Conservation (phyloP, 2,888 invertebrate species). For the Seira ritae region DNA sequence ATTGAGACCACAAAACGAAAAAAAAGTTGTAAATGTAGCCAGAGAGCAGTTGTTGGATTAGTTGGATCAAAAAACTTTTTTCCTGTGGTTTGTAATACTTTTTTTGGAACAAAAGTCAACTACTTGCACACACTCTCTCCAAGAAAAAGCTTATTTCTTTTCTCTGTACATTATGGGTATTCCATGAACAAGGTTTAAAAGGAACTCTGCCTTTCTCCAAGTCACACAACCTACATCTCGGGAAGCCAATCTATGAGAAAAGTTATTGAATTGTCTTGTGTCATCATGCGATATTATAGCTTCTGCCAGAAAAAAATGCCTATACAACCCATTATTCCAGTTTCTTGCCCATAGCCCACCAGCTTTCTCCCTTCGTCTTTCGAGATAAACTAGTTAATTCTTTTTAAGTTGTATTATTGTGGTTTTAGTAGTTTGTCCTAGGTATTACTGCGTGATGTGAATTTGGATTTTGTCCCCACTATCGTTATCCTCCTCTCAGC, state of each 20-base stretch:
- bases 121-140: background rate
- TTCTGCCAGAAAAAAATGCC: constrained; percentile 12
- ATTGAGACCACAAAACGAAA: constrained; percentile 22
- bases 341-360: background rate
- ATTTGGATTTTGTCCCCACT: background rate
- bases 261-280: constrained; percentile 39
- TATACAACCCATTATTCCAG: constrained; percentile 25
- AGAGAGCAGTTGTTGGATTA: constrained; percentile 11
- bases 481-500: background rate
- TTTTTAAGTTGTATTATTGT: background rate
- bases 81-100: constrained; percentile 4
- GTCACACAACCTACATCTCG: background rate
- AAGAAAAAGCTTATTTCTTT: background rate
- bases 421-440: background rate
- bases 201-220: background rate
- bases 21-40: constrained; percentile 42
- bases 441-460: background rate
- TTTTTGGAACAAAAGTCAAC: constrained; percentile 4
- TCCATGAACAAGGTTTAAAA: background rate
- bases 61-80: background rate
- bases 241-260: constrained; percentile 27
- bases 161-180: background rate
- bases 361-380: background rate
- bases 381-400: constrained; percentile 7
- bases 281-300: constrained; percentile 25